phyloP scores from a whole-genome alignment of 2,113 vertebrate genomes.

The Eolophus roseicapilla region DNA sequence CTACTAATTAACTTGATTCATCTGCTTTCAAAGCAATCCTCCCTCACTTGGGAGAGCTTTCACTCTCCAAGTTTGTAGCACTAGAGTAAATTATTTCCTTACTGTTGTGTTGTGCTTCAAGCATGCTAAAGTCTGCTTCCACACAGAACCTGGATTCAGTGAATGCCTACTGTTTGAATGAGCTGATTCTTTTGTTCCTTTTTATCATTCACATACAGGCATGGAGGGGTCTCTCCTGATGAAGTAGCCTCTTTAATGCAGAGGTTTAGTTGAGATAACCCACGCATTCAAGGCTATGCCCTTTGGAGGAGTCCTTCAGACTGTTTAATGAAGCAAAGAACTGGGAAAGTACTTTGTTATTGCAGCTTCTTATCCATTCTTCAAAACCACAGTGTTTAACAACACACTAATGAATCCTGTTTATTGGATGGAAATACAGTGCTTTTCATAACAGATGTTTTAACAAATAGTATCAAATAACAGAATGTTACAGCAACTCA shows the following conservation, averaged over 20 bases:
- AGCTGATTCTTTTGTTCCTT: conserved; percentile 63
- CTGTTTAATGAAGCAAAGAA: conserved; percentile 70
- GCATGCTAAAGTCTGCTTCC: conserved; percentile 32
- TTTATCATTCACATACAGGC: conserved; percentile 60
- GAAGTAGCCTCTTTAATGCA: conserved; percentile 40
- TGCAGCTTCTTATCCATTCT: conserved; percentile 7
- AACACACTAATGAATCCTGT: neutral
- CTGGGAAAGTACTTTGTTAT: conserved; percentile 69
- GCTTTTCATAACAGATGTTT: conserved; percentile 29
- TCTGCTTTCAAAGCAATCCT: conserved; percentile 23
- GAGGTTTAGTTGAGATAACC: conserved; percentile 73
- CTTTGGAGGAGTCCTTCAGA: conserved; percentile 65
- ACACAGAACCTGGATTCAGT: neutral
- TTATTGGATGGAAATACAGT: conserved; percentile 34
- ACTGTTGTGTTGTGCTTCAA: conserved; percentile 21
- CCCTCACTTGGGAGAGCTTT: neutral
- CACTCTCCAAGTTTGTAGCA: neutral
- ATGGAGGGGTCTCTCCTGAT: neutral
- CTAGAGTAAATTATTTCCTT: conserved; percentile 46
- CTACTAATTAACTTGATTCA: conserved; percentile 55
- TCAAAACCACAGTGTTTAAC: conserved; percentile 51
- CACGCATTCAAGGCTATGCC: conserved; percentile 49
- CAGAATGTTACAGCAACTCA: neutral
- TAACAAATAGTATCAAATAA: conserved; percentile 23
- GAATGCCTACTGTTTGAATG: conserved; percentile 41